Evolutionary conservation across 2,888 invertebrate genomes (phyloP), one percentile per base, ranked within the genome.

Genomic region (Rhaphigaster nebulosa): DNA sequence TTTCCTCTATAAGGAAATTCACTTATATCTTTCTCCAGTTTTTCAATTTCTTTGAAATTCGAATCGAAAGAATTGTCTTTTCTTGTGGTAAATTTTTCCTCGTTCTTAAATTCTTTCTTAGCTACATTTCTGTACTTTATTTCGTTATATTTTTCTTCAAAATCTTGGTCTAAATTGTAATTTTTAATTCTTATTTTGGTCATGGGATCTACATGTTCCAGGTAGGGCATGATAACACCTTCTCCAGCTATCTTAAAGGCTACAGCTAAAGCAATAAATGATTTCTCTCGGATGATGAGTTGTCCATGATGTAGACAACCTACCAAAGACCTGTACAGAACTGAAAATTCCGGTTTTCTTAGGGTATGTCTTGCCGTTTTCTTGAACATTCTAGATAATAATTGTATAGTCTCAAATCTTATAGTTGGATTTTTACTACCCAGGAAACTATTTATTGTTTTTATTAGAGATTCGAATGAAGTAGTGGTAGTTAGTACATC

Each of bases 141-240:
- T 84, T 41, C 84, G n/a, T 84, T 84, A 29, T 84, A 84, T 23
- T 45, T 84, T 50, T 84, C 84, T 45, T 84, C 84, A 50, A 45
- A 50, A 26, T 84, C 84, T 3, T 84, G 45, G 18, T 84, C 45
- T 76, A 76, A 38, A 20, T 34, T 38, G 6, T 45, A 84, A 50
- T 84, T 45, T 50, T 84, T 45, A 38, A 84, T 84, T 50, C 29
- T 84, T 26, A 13, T 45, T n/a, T 8, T 84, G 3, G 13, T 50
- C 13, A 23, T 18, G 1, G 45, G 45, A n/a, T 84, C 84, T 6
- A 84, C n/a, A 15, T n/a, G n/a, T 13, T 45, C 26, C 0, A 84
- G 45, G 15, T 84, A 84, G 3, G 84, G 84, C 84, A 84, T 84
- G n/a, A 84, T 50, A 1, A 84, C 45, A 4, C 45, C 45, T 23